Evolutionary conservation across 2,113 vertebrate species (phyloP).

Genomic region (Zeus faber): DNA sequence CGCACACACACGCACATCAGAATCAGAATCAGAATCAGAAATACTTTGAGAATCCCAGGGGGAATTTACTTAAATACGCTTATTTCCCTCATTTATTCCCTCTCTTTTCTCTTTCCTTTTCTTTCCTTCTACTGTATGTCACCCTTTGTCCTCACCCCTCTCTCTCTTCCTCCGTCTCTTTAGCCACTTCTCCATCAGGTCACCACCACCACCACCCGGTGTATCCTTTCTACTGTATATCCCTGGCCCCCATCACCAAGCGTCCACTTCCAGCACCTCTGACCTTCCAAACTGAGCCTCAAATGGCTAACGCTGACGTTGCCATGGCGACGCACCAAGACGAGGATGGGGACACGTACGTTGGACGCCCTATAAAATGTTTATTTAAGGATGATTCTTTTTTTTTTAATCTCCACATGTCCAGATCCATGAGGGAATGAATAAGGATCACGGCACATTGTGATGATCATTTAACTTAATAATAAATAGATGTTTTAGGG

Average conservation of each 20-base stretch:
- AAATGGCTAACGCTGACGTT: constrained; percentile 38
- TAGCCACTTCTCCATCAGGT: constrained; percentile 23
- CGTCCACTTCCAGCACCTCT: neutral
- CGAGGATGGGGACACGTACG: constrained; percentile 83
- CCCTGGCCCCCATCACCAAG: neutral
- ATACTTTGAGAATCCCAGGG: neutral
- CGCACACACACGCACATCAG: neutral
- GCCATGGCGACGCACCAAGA: constrained; percentile 72
- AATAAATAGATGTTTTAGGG: too few species aligned
- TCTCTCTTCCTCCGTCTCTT: neutral
- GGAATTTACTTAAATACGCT: too few species aligned
- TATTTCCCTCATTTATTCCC: too few species aligned
- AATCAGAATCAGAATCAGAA: too few species aligned
- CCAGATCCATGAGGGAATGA: too few species aligned
- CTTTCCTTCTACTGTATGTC: neutral
- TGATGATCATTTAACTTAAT: too few species aligned
- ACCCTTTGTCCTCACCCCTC: neutral
- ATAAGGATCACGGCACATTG: too few species aligned
- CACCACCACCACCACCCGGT: neutral
- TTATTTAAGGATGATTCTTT: neutral
- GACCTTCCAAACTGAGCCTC: constrained; percentile 32
- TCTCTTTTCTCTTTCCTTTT: neutral
- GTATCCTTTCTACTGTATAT: constrained; percentile 22
- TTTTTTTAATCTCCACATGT: too few species aligned
- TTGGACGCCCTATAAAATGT: constrained; percentile 20